A percentile compares a stretch with the other conserved stretches of the same genome.
Conservation (phyloP, 1,140 invertebrate genomes). For the Caenorhabditis latens region DNA sequence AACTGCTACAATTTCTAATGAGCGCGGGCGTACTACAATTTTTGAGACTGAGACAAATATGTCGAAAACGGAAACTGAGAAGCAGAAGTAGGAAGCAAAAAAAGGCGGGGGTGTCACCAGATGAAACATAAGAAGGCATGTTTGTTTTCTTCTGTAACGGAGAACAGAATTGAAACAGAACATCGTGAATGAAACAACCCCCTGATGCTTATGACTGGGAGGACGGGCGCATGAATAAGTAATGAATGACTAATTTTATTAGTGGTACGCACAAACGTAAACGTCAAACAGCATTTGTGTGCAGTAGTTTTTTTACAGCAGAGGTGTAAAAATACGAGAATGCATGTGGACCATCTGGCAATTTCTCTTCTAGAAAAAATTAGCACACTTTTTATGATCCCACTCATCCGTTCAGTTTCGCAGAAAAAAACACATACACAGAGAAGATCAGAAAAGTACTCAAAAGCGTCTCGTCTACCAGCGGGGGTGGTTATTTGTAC, state of each 20-base stretch:
- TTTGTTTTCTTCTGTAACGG: not conserved
- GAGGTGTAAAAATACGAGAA: conserved; percentile 6
- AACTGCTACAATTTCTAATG: conserved; percentile 48
- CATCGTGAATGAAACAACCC: not conserved
- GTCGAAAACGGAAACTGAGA: not conserved
- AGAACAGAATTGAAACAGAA: conserved; percentile 11
- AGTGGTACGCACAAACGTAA: not conserved
- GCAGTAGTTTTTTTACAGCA: not conserved
- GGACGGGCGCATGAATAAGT: conserved; percentile 2
- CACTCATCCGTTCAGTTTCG: not conserved
- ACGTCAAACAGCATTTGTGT: not conserved
- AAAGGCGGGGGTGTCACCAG: conserved; percentile 27
- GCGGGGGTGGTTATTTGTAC: conserved; percentile 42
- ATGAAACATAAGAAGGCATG: conserved; percentile 29
- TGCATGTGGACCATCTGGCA: conserved; percentile 5
- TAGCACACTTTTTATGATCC: not conserved
- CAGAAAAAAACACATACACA: conserved; percentile 10
- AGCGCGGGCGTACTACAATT: conserved; percentile 42
- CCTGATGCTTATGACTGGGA: no score
- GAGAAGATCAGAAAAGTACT: conserved; percentile 35
- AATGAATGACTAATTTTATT: conserved; percentile 26
- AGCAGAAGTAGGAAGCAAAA: not conserved
- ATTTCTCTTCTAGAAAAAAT: not conserved
- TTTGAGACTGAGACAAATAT: conserved; percentile 34
- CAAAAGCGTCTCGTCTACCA: conserved; percentile 24